A percentile compares a stretch with the other conserved stretches of the same genome.
These are phyloP conservation scores for Taurulus bubalis DNA, from an alignment of 2,113 vertebrate genomes.

Conservation along the genomic window DNA sequence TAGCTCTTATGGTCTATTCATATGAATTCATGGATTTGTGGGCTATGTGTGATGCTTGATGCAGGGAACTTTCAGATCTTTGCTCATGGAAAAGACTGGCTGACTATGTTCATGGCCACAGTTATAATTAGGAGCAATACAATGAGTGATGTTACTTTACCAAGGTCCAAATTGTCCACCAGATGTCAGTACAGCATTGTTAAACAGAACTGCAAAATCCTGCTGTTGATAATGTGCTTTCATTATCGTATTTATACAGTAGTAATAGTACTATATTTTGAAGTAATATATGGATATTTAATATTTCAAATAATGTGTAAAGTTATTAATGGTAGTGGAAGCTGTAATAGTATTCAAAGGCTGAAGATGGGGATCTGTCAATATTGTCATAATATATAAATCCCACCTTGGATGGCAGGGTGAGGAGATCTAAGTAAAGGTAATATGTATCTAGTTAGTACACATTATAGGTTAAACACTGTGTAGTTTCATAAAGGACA, in stretches of 20 bases:
- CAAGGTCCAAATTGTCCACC: conserved; percentile 28
- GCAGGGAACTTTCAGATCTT: not conserved
- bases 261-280: not conserved
- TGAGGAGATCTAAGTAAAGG: not conserved
- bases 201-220: not conserved
- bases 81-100: not conserved
- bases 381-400: not conserved
- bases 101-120: not conserved
- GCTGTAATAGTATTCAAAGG: not conserved
- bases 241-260: not conserved
- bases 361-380: too few relatives aligned
- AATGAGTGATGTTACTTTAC: not conserved
- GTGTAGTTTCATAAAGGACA: not conserved
- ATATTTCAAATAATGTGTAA: not conserved
- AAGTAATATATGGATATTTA: not conserved
- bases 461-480: not conserved
- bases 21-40: not conserved
- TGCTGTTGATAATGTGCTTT: not conserved
- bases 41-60: not conserved
- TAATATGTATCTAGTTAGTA: not conserved
- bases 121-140: not conserved
- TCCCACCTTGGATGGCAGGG: not conserved
- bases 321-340: not conserved
- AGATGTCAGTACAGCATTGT: conserved; percentile 60
- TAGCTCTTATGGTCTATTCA: not conserved